Evolutionary conservation across 2,888 invertebrate species (phyloP).

Genomic region (Phlogophora meticulosa): DNA sequence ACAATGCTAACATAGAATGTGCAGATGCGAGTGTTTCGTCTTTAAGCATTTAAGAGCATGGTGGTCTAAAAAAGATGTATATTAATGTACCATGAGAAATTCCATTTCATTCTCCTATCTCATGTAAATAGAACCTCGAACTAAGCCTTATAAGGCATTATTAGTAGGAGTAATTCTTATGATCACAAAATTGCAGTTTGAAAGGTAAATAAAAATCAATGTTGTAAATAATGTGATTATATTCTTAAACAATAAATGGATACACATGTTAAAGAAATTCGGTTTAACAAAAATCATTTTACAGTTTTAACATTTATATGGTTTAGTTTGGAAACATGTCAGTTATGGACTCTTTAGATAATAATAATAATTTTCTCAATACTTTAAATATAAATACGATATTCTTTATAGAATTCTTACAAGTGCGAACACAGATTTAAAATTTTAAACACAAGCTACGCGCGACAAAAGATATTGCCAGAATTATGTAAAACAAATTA

Average conservation of each 20-base stretch:
- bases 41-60: too few species aligned
- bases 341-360: slow-evolving; percentile 50
- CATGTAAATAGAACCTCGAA: neutral
- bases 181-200: neutral
- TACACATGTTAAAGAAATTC: slow-evolving; percentile 82
- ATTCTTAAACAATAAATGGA: slow-evolving; percentile 82
- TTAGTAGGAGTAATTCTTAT: neutral
- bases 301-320: slow-evolving; percentile 68
- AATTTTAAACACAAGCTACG: slow-evolving; percentile 64
- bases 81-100: too few species aligned
- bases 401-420: slow-evolving; percentile 63
- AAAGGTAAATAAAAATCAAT: slow-evolving; percentile 67
- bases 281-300: slow-evolving; percentile 74
- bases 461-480: slow-evolving; percentile 10
- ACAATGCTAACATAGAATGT: too few species aligned
- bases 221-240: slow-evolving; percentile 83
- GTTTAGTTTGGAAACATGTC: slow-evolving; percentile 65
- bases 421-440: slow-evolving; percentile 67
- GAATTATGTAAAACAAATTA: neutral
- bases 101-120: neutral
- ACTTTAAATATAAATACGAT: slow-evolving; percentile 69
- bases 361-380: slow-evolving; percentile 56
- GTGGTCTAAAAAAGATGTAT: too few species aligned
- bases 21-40: too few species aligned
- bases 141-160: too few species aligned